Conservation (phyloP, 2,113 vertebrate species). For the Myotis yumanensis region DNA sequence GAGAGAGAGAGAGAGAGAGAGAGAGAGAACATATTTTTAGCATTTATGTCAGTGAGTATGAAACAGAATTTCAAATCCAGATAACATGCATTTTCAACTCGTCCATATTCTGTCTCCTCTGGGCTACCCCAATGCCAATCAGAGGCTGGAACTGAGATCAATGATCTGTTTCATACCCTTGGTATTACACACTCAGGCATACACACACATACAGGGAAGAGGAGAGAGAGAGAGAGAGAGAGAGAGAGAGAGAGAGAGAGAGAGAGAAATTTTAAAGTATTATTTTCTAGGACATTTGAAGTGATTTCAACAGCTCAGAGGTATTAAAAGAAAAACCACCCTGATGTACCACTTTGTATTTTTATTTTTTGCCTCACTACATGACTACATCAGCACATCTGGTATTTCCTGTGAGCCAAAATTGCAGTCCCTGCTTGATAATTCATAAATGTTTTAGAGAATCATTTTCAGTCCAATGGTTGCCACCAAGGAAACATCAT, state of each 20-base stretch:
- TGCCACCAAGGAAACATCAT: conserved; percentile 27
- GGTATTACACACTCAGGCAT: too few relatives aligned
- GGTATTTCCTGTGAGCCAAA: neutral
- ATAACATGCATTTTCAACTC: neutral
- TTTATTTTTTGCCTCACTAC: neutral
- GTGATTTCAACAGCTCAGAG: neutral
- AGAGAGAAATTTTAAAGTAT: neutral
- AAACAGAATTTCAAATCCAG: neutral
- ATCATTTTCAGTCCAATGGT: conserved; percentile 10
- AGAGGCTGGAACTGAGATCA: neutral
- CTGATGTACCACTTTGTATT: neutral
- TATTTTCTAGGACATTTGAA: neutral
- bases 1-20: neutral
- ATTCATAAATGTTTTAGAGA: conserved; percentile 36
- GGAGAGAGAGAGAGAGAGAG: neutral
- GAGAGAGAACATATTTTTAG: neutral
- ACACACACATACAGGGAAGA: neutral
- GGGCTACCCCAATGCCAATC: neutral
- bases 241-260: neutral
- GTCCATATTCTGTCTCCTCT: neutral
- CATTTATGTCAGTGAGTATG: neutral
- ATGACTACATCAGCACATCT: neutral
- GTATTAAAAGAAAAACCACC: neutral
- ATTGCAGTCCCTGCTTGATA: neutral
- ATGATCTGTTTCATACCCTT: rapidly evolving